phyloP scores from a whole-genome alignment of 2,888 invertebrate genomes.

The Enchytraeus crypticus region DNA sequence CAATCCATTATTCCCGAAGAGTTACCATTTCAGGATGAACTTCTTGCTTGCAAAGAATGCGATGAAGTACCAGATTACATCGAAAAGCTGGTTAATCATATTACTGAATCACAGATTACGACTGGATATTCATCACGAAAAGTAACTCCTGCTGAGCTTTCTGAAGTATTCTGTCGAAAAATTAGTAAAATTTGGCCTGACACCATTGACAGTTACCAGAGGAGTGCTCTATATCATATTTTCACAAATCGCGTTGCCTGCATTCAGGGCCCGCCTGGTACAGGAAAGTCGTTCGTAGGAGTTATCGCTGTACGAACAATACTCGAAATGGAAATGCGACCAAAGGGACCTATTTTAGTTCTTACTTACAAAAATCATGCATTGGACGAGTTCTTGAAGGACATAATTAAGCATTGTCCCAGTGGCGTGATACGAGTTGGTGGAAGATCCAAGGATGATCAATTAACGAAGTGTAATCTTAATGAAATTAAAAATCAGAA shows the following conservation, averaged over 20 bases:
- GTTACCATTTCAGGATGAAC: slow-evolving; percentile 63
- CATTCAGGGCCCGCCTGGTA: slow-evolving; percentile 77
- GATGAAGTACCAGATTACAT: no score
- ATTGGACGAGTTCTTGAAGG: slow-evolving; percentile 20
- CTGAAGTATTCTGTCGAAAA: fast-evolving
- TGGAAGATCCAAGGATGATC: slow-evolving; percentile 11
- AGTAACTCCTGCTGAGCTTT: no score
- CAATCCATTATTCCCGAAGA: slow-evolving; percentile 54
- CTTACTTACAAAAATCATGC: slow-evolving; percentile 26
- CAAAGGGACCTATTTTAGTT: slow-evolving; percentile 16
- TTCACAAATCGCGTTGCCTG: slow-evolving; percentile 64
- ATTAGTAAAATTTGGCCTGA: background rate
- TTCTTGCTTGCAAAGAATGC: slow-evolving; percentile 56
- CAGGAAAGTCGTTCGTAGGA: slow-evolving; percentile 70
- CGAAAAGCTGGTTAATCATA: no score
- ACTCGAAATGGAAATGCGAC: background rate
- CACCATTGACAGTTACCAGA: slow-evolving; percentile 62
- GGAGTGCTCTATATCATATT: slow-evolving; percentile 60
- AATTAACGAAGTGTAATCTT: slow-evolving; percentile 7
- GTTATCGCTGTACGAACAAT: slow-evolving; percentile 57
- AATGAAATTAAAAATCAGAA: background rate
- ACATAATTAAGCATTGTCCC: background rate
- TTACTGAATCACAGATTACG: no score
- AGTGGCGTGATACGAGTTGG: slow-evolving; percentile 14
- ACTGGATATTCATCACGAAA: no score